Evolutionary conservation across 2,888 invertebrate species (phyloP), one percentile per base, ranked within the genome.

Genomic region (Eristalis pertinax): DNA sequence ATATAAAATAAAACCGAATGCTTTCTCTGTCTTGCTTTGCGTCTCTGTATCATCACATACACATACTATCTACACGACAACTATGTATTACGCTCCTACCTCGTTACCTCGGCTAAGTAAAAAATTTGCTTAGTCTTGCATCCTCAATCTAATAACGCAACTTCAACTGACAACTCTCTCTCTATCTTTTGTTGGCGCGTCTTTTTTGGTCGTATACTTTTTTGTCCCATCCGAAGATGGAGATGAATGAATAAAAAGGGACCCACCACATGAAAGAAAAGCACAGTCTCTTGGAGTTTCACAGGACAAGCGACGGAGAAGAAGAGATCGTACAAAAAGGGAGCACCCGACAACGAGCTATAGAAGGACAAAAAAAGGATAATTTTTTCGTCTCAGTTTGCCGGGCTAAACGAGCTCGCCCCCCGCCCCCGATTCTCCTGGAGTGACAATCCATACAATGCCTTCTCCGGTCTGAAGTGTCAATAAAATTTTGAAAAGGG

Each of bases 111-210:
- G 38, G 19, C 74, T 78, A 69, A 84, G 72, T 79, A 41, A 75
- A 62, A 65, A 84, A 79, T 70, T 75, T 84, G 84, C 84, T 84
- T 72, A 79, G 79, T 84, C 80, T 75, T 75, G 75, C 80, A 76
- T 84, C 79, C 67, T 24, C 70, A 79, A 80, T 80, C 70, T 80
- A 80, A 84, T 76, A 80, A 79, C 79, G 65, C 29, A 58, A 74
- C 80, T 73, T 67, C 79, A 73, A 73, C 80, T 69, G 74, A 68
- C 62, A 73, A 56, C 64, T 68, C 73, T 63, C 63, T 58, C 38
- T 19, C 26, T 74, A 35, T 72, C 50, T 50, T 50, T 50, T 50
- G 50, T 50, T 50, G 50, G 50, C 7, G 50, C 50, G 22, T 58
- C 35, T 11, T 41, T 43, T 32, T 41, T 50, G 50, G 67, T 67